Conservation (phyloP, 2,113 vertebrate species). For the Otis tarda region DNA sequence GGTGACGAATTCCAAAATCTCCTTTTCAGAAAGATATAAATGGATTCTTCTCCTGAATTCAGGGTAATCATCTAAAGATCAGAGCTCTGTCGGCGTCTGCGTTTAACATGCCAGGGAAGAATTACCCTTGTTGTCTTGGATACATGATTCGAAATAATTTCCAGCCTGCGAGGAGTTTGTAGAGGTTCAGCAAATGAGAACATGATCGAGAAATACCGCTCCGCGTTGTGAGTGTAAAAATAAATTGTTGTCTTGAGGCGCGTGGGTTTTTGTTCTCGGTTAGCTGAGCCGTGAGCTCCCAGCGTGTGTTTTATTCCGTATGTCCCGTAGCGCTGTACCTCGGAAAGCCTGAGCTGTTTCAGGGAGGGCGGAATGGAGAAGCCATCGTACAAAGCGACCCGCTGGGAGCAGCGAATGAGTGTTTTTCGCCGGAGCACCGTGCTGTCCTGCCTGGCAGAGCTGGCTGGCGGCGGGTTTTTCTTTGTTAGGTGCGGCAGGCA, state of each 20-base stretch:
- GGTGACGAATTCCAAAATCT: neutral
- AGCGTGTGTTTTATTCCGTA: neutral
- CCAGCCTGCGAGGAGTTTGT: neutral
- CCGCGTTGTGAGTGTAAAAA: neutral
- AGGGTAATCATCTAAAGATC: neutral
- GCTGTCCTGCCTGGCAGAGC: neutral
- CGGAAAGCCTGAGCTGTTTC: neutral
- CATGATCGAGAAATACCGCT: neutral
- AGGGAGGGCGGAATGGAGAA: neutral
- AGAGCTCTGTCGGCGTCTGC: neutral
- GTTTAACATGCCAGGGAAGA: neutral
- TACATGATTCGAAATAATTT: constrained; percentile 4
- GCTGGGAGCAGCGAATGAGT: neutral
- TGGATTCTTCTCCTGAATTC: neutral
- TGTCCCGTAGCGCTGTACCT: neutral
- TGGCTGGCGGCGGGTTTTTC: neutral
- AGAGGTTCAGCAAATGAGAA: constrained; percentile 29
- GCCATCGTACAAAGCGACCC: neutral
- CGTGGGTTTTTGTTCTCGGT: neutral
- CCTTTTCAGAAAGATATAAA: neutral
- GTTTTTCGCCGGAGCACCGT: accelerated
- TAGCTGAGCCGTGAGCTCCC: neutral
- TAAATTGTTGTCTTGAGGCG: neutral
- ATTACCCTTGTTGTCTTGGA: constrained; percentile 57
- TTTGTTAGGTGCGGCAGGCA: neutral